Evolutionary conservation across 2,797 vertebrate genomes (phyloP).

Genomic region (Sphenopsis melanotis): DNA sequence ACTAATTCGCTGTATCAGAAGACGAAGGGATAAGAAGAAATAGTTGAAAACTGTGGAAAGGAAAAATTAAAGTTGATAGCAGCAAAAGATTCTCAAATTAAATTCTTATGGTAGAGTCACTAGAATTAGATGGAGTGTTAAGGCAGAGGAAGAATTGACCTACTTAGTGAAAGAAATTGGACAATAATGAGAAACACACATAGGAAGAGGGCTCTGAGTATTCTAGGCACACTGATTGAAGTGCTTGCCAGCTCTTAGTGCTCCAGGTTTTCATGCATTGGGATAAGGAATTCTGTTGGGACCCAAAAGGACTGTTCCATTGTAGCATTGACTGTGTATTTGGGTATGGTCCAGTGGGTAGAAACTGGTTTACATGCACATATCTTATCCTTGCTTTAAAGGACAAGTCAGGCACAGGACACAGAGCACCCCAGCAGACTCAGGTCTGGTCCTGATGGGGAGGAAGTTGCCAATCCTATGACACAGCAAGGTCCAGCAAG

Average conservation of each 20-base stretch:
- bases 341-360: neutral
- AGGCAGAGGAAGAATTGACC: neutral
- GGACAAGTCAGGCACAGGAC: neutral
- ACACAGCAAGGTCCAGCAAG: neutral
- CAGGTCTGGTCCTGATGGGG: rapidly evolving
- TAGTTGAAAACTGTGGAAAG: neutral
- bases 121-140: neutral
- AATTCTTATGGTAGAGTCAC: neutral
- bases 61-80: neutral
- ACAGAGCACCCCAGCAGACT: neutral
- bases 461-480: neutral
- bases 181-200: neutral
- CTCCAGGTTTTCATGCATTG: neutral
- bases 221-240: neutral
- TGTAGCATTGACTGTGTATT: neutral
- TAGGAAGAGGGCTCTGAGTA: neutral
- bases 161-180: neutral
- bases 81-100: neutral
- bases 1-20: neutral
- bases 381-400: neutral
- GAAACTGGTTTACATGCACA: neutral
- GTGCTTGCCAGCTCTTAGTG: neutral
- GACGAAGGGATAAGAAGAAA: slow-evolving; percentile 20
- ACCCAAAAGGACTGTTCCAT: neutral
- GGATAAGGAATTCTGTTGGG: neutral